phyloP scores from a whole-genome alignment of 2,888 invertebrate species.

The Phaedon cochleariae region DNA sequence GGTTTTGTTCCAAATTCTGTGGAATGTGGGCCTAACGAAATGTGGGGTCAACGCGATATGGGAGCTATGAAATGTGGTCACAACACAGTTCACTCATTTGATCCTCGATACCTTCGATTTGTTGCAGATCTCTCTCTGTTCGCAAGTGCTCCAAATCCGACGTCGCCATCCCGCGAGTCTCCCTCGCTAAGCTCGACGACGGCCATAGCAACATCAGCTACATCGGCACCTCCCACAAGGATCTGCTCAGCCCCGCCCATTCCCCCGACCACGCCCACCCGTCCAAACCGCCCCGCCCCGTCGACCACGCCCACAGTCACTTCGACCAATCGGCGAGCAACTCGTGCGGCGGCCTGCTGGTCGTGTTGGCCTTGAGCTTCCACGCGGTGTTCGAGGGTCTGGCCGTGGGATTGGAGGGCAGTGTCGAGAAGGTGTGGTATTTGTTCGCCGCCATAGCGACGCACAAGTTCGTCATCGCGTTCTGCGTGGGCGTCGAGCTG shows the following conservation, averaged over 20 bases:
- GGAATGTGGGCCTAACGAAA: too few species aligned
- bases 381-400: constrained; percentile 76
- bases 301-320: constrained; percentile 43
- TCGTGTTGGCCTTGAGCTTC: constrained; percentile 72
- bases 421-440: constrained; percentile 68
- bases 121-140: not conserved
- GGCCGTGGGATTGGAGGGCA: constrained; percentile 71
- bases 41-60: too few species aligned
- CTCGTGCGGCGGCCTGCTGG: constrained; percentile 70
- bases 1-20: too few species aligned
- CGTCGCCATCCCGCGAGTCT: constrained; percentile 57
- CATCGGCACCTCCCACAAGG: constrained; percentile 56
- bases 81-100: too few species aligned
- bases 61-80: too few species aligned
- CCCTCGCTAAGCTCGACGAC: constrained; percentile 57
- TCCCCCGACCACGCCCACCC: constrained; percentile 27
- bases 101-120: too few species aligned
- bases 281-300: constrained; percentile 22
- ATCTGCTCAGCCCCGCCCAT: constrained; percentile 49
- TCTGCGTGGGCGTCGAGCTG: constrained; percentile 73
- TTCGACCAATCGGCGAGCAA: constrained; percentile 48
- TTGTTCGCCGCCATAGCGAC: constrained; percentile 72
- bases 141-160: constrained; percentile 57
- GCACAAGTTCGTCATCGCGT: constrained; percentile 73
- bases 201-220: constrained; percentile 55